Percentiles rank a stretch among this genome's conserved stretches.
Evolutionary conservation across 2,113 vertebrate genomes (phyloP).

Genomic region (Pygoscelis adeliae): DNA sequence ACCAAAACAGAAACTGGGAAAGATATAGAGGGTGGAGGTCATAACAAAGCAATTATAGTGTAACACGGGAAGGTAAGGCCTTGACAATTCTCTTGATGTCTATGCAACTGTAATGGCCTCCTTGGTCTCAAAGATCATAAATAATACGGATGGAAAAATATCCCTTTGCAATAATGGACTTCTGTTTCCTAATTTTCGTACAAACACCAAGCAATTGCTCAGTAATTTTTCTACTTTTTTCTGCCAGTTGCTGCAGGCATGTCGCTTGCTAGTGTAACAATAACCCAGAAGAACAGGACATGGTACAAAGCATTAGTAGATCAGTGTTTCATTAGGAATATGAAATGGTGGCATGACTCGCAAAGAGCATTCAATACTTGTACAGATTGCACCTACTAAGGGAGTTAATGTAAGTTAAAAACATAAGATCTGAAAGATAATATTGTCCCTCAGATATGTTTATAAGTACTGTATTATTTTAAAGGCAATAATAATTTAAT

Average conservation of each 20-base stretch:
- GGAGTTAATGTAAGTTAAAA: neutral
- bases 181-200: neutral
- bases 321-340: neutral
- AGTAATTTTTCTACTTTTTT: neutral
- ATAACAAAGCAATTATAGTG: neutral
- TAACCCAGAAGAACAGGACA: neutral
- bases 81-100: neutral
- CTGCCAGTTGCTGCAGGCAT: neutral
- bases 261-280: neutral
- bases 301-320: neutral
- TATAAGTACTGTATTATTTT: neutral
- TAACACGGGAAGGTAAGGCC: neutral
- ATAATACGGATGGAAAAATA: slow-evolving; percentile 21
- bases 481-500: neutral
- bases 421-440: neutral
- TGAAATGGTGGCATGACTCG: neutral
- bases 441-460: neutral
- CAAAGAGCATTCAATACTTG: neutral
- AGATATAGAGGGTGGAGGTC: neutral
- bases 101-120: neutral
- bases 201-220: neutral
- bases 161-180: neutral
- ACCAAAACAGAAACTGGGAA: neutral
- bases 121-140: slow-evolving; percentile 21
- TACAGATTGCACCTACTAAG: neutral